These are phyloP conservation scores for Zosterops borbonicus DNA, from an alignment of 2,113 vertebrate species.

Conservation along the genomic window DNA sequence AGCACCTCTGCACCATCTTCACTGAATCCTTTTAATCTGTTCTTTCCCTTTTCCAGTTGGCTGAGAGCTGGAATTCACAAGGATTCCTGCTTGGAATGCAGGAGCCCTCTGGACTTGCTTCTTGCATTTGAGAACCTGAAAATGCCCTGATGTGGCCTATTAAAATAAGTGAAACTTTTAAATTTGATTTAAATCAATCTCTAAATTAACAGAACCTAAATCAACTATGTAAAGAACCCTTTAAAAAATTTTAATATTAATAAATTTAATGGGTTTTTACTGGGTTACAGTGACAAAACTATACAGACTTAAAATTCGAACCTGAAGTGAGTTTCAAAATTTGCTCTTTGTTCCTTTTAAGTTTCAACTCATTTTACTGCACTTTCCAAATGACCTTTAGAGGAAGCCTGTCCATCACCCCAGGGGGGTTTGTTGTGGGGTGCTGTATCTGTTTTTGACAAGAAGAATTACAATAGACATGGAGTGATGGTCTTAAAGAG, in stretches of 20 bases:
- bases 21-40: neutral
- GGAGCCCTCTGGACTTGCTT: neutral
- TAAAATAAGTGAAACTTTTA: rapidly evolving
- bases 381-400: neutral
- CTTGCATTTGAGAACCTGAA: neutral
- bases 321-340: neutral
- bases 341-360: neutral
- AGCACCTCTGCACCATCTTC: neutral
- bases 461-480: neutral
- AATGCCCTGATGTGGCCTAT: neutral
- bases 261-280: neutral
- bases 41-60: neutral
- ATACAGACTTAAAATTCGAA: neutral
- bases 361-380: neutral
- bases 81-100: neutral
- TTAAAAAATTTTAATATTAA: neutral
- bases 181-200: neutral
- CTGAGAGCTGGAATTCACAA: neutral
- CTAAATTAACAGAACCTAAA: neutral
- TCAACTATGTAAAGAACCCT: neutral
- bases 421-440: neutral
- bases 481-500: neutral
- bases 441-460: neutral
- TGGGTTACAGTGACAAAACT: neutral
- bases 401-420: neutral